Evolutionary conservation across 1,140 invertebrate species (phyloP).

Genomic region (Sipha flava): DNA sequence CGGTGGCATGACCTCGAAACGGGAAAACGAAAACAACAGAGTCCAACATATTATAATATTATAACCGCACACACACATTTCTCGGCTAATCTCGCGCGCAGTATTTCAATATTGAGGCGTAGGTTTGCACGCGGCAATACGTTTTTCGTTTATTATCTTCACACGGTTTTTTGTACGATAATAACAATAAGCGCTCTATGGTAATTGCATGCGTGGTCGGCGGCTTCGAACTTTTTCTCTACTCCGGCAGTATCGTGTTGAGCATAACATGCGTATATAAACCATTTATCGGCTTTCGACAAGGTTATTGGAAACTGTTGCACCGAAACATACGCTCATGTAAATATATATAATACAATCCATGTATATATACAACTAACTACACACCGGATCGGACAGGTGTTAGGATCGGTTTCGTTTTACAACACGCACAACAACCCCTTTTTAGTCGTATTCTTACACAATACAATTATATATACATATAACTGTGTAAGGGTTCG

Average conservation of each 20-base stretch:
- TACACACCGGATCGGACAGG: neutral
- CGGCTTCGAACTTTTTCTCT: neutral
- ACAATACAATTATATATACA: neutral
- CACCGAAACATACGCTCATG: neutral
- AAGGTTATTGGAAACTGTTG: neutral
- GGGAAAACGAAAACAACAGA: neutral
- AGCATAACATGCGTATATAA: too few species aligned
- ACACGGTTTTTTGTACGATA: neutral
- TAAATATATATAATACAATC: neutral
- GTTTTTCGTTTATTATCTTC: neutral
- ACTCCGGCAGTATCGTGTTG: neutral
- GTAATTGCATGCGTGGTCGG: neutral
- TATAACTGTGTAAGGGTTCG: neutral
- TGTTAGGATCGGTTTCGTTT: constrained; percentile 26
- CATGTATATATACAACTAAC: neutral
- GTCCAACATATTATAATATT: neutral
- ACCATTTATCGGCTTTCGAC: neutral
- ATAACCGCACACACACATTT: neutral
- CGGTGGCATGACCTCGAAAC: neutral
- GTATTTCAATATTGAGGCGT: neutral
- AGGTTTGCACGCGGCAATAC: neutral
- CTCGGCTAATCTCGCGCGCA: neutral
- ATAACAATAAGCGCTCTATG: neutral
- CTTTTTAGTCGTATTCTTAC: neutral
- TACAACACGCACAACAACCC: constrained; percentile 3